Evolutionary conservation across 2,113 vertebrate species (phyloP).

Genomic region (Halichoerus grypus): DNA sequence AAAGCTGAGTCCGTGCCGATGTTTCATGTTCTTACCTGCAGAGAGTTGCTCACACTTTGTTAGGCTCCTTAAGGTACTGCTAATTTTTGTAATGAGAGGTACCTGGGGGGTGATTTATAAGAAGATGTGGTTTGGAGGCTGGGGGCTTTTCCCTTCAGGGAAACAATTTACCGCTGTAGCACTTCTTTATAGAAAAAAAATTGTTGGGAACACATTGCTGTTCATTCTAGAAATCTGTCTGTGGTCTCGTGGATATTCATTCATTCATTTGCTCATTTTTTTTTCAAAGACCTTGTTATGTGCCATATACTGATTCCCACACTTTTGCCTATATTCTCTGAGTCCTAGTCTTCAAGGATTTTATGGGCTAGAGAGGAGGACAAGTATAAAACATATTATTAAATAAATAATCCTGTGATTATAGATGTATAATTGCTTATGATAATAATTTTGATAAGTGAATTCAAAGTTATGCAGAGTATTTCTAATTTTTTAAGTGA

Average conservation of each 20-base stretch:
- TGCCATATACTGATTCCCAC: background rate
- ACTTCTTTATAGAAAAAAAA: background rate
- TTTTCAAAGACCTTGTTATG: background rate
- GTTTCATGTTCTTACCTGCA: background rate
- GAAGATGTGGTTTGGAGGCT: background rate
- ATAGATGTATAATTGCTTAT: background rate
- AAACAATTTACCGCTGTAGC: background rate
- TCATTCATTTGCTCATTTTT: background rate
- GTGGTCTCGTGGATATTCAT: background rate
- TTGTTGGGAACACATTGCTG: background rate
- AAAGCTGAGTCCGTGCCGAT: background rate
- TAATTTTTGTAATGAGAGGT: conserved; percentile 23
- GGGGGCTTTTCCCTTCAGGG: background rate
- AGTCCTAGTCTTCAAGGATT: background rate
- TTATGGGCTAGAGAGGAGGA: background rate
- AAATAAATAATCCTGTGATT: background rate
- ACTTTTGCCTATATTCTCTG: background rate
- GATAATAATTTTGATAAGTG: background rate
- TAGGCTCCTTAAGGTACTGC: background rate
- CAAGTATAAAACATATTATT: background rate
- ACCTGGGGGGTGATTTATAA: background rate
- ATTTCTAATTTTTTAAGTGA: conserved; percentile 15
- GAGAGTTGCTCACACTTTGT: background rate
- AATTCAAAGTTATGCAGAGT: background rate
- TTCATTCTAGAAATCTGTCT: background rate